A percentile compares a stretch with the other conserved stretches of the same genome.
Evolutionary conservation across 1,140 invertebrate species (phyloP).

Genomic region (Apis cerana): DNA sequence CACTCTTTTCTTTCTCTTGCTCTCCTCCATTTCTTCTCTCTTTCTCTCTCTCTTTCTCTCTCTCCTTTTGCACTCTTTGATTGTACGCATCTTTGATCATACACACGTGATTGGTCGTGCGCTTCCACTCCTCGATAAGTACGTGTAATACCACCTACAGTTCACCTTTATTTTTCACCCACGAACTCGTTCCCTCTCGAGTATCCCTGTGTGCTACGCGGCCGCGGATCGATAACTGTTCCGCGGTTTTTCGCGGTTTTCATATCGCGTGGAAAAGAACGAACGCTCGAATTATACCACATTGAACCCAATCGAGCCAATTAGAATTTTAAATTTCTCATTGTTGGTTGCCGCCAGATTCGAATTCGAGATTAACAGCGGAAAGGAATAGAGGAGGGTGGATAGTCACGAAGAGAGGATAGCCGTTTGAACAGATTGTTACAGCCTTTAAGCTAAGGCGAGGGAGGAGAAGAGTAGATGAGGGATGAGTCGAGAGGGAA

Average conservation of each 20-base stretch:
- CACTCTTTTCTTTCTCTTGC: background rate
- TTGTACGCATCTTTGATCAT: constrained; percentile 71
- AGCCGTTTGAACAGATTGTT: background rate
- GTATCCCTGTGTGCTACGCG: background rate
- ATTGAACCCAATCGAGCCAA: background rate
- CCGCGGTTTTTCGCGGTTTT: constrained; percentile 8
- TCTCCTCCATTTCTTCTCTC: background rate
- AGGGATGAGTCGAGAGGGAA: background rate
- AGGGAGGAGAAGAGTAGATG: background rate
- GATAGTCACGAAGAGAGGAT: background rate
- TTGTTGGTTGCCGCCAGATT: background rate
- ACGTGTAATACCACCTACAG: constrained; percentile 48
- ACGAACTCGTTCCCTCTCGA: constrained; percentile 10
- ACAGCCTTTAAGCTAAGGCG: background rate
- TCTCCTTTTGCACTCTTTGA: constrained; percentile 65
- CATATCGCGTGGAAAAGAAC: background rate
- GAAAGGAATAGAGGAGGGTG: background rate
- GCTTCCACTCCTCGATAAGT: constrained; percentile 59
- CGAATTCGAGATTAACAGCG: background rate
- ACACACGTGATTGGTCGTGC: constrained; percentile 53
- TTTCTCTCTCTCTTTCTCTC: background rate
- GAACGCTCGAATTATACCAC: too few species aligned
- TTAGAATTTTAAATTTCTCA: constrained; percentile 11
- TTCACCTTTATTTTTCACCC: constrained; percentile 49
- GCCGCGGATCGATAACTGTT: constrained; percentile 6